Conservation (phyloP, 1,140 invertebrate genomes). For the Procambarus clarkii region DNA sequence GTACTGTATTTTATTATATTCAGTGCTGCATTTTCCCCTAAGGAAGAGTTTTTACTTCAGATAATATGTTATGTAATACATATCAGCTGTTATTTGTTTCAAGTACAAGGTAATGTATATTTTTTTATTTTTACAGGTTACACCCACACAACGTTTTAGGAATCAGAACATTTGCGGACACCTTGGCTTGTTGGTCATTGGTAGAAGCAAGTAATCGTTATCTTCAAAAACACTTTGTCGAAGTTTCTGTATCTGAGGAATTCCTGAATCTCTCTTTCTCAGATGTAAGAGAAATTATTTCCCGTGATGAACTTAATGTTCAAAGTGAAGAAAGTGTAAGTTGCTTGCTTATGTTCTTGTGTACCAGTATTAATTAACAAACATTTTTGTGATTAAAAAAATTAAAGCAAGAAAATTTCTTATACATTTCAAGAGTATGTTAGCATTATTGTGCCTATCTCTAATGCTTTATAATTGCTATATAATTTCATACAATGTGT, state of each 20-base stretch:
- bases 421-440: no score
- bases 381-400: no score
- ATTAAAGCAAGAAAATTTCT: no score
- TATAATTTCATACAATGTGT: no score
- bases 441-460: no score
- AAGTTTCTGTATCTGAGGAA: conserved; percentile 87
- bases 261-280: conserved; percentile 82
- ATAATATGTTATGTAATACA: no score
- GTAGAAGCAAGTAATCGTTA: conserved; percentile 88
- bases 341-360: background rate
- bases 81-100: no score
- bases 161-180: conserved; percentile 88
- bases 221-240: conserved; percentile 89
- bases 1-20: no score
- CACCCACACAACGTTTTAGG: conserved; percentile 91
- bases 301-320: conserved; percentile 88
- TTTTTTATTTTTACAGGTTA: conserved; percentile 79
- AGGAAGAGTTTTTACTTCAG: no score
- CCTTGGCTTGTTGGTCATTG: conserved; percentile 84
- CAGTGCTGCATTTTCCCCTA: no score
- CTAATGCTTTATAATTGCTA: no score
- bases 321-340: conserved; percentile 78
- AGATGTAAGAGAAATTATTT: conserved; percentile 85
- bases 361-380: no score
- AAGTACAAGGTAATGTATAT: background rate